Base-by-base conservation (phyloP, 1,140 invertebrate genomes). In the Leptinotarsa texana region DNA sequence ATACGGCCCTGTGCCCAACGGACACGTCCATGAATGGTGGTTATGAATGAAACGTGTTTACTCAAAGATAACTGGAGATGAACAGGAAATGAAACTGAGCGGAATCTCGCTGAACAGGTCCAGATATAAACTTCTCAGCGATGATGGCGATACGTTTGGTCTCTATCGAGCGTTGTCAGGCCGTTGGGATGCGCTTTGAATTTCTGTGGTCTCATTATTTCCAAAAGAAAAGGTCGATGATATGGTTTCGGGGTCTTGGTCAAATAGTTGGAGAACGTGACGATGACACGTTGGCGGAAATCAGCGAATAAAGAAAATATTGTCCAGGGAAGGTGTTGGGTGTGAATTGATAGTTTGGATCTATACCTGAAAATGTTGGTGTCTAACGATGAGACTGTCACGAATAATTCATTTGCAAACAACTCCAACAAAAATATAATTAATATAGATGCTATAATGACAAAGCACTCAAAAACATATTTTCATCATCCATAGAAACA, bases 1-100 rank as follows among this genome's bases (percentile, higher is more conserved):
- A n/a, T 57, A 33, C 66, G 66, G 24, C 18, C 66, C 66, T 68
- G 66, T 68, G 13, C 15, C 3, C 63, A 69, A 24, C 66, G 42
- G 42, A 17, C 51, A 57, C 63, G 21, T 24, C 78, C 78, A 81
- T 82, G 80, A 82, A 80, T 82, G 81, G 80, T 74, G 77, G 77
- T 78, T 81, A 81, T 82, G 81, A 82, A 82, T 82, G 81, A 81
- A 81, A 78, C 79, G 74, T 77, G 80, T 78, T 82, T 82, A 79
- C 77, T 80, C 77, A 18, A 51, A 73, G 71, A 80, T 80, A 79
- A 79, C 80, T 76, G 74, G 75, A 82, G 80, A 82, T 81, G 79
- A 80, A 80, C 81, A 82, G 81, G 81, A 82, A 82, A 82, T 79
- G 74, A 79, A 79, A 77, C 69, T 67, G 75, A 76, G 51, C 77